These are phyloP conservation scores for Sciurus vulgaris DNA, from an alignment of 2,797 vertebrate species.

Conservation along the genomic window DNA sequence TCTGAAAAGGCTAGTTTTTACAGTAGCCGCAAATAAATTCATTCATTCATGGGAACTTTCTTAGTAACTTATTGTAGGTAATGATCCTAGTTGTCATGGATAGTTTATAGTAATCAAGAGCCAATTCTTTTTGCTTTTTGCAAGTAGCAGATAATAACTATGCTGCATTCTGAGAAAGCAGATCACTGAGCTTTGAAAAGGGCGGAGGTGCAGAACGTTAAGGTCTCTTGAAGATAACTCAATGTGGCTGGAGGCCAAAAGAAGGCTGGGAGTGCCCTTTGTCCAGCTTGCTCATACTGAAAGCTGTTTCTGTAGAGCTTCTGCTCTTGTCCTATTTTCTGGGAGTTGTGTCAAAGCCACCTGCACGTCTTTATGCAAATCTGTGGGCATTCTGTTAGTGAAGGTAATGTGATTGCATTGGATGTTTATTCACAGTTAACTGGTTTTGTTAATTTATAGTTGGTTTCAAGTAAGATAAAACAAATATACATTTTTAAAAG, in stretches of 20 bases:
- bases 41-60: slow-evolving; percentile 47
- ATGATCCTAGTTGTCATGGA: not conserved
- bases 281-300: not conserved
- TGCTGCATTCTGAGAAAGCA: slow-evolving; percentile 1
- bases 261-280: not conserved
- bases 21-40: not conserved
- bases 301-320: not conserved
- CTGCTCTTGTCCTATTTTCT: not conserved
- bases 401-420: not conserved
- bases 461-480: slow-evolving; percentile 59
- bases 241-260: not conserved
- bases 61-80: not conserved
- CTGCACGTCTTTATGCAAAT: not conserved
- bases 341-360: not conserved
- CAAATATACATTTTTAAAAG: not conserved
- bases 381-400: not conserved
- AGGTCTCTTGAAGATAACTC: not conserved
- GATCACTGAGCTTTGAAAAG: not conserved
- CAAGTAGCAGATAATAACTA: not conserved
- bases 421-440: not conserved
- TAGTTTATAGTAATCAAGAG: not conserved
- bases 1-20: not conserved
- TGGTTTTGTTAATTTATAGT: slow-evolving; percentile 12
- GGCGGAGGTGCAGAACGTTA: not conserved
- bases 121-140: not conserved